These are phyloP conservation scores for Tragelaphus strepsiceros DNA, from an alignment of 2,113 vertebrate genomes.

Conservation along the genomic window DNA sequence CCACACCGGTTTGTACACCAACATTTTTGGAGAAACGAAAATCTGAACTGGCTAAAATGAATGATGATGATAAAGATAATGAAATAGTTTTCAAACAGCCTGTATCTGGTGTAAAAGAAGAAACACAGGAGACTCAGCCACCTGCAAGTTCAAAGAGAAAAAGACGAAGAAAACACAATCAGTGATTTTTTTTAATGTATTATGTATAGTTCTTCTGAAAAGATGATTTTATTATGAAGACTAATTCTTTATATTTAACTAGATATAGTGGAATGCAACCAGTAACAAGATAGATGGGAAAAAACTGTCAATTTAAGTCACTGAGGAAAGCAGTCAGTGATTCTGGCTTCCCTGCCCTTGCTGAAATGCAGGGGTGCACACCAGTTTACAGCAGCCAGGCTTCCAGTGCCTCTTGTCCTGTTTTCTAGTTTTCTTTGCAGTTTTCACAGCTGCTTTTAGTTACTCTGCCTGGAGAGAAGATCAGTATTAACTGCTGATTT, in stretches of 20 bases:
- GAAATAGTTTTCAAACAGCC: conserved; percentile 86
- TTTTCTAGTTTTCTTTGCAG: not conserved
- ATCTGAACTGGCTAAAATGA: conserved; percentile 71
- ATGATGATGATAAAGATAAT: conserved; percentile 77
- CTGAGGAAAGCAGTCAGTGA: not conserved
- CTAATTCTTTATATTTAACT: not conserved
- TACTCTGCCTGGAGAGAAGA: not conserved
- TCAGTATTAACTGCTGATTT: not conserved
- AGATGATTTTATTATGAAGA: not conserved
- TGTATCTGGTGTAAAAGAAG: conserved; percentile 45
- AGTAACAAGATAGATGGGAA: not conserved
- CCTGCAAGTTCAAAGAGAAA: not conserved
- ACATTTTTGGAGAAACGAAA: conserved; percentile 87
- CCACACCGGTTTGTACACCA: conserved; percentile 92
- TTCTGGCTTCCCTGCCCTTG: not conserved
- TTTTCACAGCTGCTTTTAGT: not conserved
- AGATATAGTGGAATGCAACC: not conserved
- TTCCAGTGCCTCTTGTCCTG: not conserved
- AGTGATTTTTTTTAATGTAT: not conserved
- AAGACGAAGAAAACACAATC: not conserved
- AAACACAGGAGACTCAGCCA: not conserved
- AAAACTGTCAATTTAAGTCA: not conserved
- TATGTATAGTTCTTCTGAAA: not conserved
- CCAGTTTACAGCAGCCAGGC: no score
- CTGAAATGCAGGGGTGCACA: not conserved